These are phyloP conservation scores for Andrena hattorfiana DNA, from an alignment of 2,888 invertebrate species.

Conservation along the genomic window DNA sequence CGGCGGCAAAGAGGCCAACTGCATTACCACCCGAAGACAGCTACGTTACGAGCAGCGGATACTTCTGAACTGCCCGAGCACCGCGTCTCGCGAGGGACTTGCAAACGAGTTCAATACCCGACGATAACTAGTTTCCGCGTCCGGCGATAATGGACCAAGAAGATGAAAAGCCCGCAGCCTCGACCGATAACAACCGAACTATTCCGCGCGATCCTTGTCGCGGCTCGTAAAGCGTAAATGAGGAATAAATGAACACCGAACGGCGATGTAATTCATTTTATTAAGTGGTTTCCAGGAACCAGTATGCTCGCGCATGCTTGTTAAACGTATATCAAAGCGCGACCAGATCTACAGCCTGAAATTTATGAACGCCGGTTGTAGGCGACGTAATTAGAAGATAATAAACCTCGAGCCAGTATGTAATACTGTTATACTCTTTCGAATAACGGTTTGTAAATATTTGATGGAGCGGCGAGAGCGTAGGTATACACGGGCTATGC, in stretches of 20 bases:
- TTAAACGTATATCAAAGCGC: slow-evolving; percentile 24
- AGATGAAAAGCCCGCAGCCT: neutral
- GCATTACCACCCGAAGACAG: slow-evolving; percentile 77
- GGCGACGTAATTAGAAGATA: slow-evolving; percentile 51
- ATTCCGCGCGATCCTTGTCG: neutral
- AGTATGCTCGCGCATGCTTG: slow-evolving; percentile 32
- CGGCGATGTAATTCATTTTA: slow-evolving; percentile 46
- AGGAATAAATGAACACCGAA: slow-evolving; percentile 34
- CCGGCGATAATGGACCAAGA: slow-evolving; percentile 27
- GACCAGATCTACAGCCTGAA: slow-evolving; percentile 40
- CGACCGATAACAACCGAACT: slow-evolving; percentile 47
- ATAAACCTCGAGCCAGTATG: slow-evolving; percentile 30
- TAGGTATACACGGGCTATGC: neutral
- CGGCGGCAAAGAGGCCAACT: slow-evolving; percentile 75
- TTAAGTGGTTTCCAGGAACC: slow-evolving; percentile 51
- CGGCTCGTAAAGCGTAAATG: slow-evolving; percentile 30
- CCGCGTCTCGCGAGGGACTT: slow-evolving; percentile 17
- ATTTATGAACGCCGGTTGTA: slow-evolving; percentile 39
- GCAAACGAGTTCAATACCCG: slow-evolving; percentile 40
- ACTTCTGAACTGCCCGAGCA: slow-evolving; percentile 62
- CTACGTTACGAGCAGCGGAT: slow-evolving; percentile 72
- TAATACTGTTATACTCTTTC: slow-evolving; percentile 22
- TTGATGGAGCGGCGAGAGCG: slow-evolving; percentile 9
- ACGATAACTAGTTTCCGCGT: slow-evolving; percentile 45
- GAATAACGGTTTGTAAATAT: slow-evolving; percentile 44